A percentile compares a stretch with the other conserved stretches of the same genome.
These are phyloP conservation scores for Zapornia atra DNA, from an alignment of 2,113 vertebrate genomes.

Conservation along the genomic window DNA sequence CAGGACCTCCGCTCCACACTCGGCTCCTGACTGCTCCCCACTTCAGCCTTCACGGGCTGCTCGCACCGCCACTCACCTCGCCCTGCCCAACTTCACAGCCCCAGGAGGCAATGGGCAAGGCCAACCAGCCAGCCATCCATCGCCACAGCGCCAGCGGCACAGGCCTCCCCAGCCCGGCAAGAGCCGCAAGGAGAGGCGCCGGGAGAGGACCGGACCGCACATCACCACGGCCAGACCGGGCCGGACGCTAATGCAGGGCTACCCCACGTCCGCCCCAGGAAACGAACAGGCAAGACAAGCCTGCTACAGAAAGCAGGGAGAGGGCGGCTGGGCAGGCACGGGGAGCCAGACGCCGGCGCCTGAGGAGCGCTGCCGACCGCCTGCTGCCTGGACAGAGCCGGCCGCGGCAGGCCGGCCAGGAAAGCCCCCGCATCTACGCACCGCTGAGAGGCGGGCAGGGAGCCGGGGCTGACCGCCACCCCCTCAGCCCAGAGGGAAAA, in stretches of 20 bases:
- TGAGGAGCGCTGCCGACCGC: background rate
- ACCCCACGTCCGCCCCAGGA: accelerated
- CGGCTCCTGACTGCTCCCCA: background rate
- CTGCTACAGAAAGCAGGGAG: too few species aligned
- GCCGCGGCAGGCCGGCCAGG: background rate
- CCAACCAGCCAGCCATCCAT: too few species aligned
- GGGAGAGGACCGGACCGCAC: too few species aligned
- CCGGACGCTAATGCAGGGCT: background rate
- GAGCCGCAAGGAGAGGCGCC: background rate
- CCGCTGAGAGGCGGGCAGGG: accelerated
- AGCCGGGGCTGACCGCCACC: accelerated
- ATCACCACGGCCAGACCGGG: background rate
- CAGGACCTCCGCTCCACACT: accelerated
- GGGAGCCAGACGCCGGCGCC: background rate
- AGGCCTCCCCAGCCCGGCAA: accelerated
- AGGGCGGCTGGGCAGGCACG: too few species aligned
- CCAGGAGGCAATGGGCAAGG: accelerated
- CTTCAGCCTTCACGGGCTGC: background rate
- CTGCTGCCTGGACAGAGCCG: background rate
- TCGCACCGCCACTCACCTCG: accelerated
- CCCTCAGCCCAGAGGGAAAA: accelerated
- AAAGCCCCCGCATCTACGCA: too few species aligned
- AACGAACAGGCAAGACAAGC: accelerated
- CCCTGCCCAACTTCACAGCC: background rate
- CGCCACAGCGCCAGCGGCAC: background rate